Conservation (phyloP, 92 coral and sea anemone genomes). For the Parazoanthus atlanticus region DNA sequence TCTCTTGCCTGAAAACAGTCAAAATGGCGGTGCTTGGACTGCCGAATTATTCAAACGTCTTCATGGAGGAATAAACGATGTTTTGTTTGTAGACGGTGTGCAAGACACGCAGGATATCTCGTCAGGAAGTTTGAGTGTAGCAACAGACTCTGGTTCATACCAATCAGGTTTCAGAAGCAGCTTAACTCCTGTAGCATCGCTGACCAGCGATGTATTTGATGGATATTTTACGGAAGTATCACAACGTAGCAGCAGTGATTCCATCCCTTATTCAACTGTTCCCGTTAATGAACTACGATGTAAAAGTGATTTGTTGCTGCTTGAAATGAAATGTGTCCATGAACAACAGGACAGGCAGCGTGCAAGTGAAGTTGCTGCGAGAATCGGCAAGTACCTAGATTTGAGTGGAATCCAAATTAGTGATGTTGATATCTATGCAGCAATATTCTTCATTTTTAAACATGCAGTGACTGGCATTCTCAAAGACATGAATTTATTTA, state of each 20-base stretch:
- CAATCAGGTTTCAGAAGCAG: too few species aligned
- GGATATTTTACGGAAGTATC: background rate
- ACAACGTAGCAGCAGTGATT: too few species aligned
- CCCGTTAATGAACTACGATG: background rate
- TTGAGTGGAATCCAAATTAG: slow-evolving; percentile 35
- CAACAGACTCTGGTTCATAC: background rate
- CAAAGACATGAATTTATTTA: background rate
- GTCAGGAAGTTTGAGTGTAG: slow-evolving; percentile 2
- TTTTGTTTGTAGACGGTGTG: background rate
- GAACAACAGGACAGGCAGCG: slow-evolving; percentile 29
- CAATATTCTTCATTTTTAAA: slow-evolving; percentile 13
- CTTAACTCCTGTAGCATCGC: too few species aligned
- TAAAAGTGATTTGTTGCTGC: slow-evolving; percentile 16
- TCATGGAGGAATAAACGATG: background rate
- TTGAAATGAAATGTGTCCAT: slow-evolving; percentile 27
- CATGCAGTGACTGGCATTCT: background rate
- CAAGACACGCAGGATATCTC: background rate
- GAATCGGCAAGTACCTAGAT: slow-evolving; percentile 13
- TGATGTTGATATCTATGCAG: slow-evolving; percentile 25
- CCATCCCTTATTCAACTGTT: background rate
- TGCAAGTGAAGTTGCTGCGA: slow-evolving; percentile 15
- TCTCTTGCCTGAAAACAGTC: slow-evolving; percentile 23
- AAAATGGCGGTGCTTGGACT: background rate
- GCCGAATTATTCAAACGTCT: background rate
- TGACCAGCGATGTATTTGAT: too few species aligned